Evolutionary conservation across 1,140 invertebrate species (phyloP).

Genomic region (Apis dorsata): DNA sequence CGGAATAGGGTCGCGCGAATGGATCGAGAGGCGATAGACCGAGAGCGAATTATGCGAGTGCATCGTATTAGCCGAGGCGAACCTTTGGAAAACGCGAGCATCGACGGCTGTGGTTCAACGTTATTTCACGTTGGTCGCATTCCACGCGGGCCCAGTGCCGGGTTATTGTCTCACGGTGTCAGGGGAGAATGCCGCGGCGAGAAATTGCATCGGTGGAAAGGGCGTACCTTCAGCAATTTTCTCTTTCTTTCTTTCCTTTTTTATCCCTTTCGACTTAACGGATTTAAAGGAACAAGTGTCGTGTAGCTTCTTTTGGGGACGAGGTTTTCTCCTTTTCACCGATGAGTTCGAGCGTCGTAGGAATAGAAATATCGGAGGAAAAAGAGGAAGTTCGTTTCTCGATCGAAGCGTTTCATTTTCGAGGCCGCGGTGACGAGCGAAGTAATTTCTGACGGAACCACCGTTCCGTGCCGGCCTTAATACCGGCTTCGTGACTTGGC

Average conservation of each 20-base stretch:
- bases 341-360: too few species aligned
- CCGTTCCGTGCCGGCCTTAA: background rate
- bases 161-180: conserved; percentile 54
- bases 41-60: conserved; percentile 50
- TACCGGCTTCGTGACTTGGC: background rate
- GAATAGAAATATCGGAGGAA: too few species aligned
- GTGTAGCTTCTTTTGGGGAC: background rate
- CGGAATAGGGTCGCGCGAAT: conserved; percentile 15
- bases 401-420: too few species aligned
- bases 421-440: background rate
- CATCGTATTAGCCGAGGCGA: conserved; percentile 40
- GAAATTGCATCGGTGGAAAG: conserved; percentile 35
- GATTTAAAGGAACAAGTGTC: too few species aligned
- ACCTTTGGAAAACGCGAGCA: conserved; percentile 43
- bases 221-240: conserved; percentile 17
- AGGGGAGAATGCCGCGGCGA: conserved; percentile 24
- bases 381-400: too few species aligned
- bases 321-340: too few species aligned
- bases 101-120: conserved; percentile 35
- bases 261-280: too few species aligned
- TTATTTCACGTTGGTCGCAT: conserved; percentile 55
- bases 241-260: background rate
- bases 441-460: background rate
- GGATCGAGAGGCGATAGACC: conserved; percentile 36
- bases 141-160: conserved; percentile 29